Evolutionary conservation across 2,797 vertebrate genomes (phyloP).

Genomic region (Momotus momota): DNA sequence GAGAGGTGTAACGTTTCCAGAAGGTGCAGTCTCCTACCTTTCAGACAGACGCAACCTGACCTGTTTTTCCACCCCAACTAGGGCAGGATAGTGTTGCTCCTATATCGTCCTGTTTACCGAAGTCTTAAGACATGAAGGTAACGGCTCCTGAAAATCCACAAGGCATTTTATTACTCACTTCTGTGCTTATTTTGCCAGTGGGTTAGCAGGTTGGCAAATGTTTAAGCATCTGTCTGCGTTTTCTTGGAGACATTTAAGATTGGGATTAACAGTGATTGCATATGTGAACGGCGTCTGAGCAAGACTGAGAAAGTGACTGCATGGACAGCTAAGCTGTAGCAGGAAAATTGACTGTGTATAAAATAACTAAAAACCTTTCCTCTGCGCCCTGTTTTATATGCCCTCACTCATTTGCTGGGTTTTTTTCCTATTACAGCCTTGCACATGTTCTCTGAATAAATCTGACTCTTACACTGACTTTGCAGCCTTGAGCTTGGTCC

Average conservation of each 20-base stretch:
- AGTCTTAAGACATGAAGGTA: not conserved
- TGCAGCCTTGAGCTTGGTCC: not conserved
- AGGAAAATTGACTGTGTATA: not conserved
- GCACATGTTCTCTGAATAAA: not conserved
- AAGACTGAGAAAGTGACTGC: not conserved
- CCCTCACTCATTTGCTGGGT: not conserved
- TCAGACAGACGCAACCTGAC: rapidly evolving
- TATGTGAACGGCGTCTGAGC: not conserved
- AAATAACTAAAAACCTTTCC: not conserved
- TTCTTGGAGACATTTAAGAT: not conserved
- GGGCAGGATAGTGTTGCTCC: not conserved
- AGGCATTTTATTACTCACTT: not conserved
- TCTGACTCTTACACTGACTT: not conserved
- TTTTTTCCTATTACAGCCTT: not conserved
- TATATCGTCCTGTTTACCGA: not conserved
- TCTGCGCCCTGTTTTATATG: not conserved
- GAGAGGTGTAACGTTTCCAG: rapidly evolving
- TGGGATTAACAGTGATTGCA: not conserved
- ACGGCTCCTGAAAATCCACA: not conserved
- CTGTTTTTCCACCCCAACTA: not conserved
- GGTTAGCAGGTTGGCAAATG: not conserved
- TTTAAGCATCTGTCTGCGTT: not conserved
- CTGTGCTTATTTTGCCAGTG: not conserved
- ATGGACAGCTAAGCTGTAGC: not conserved
- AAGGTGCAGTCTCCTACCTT: not conserved